Conservation (phyloP, 2,888 invertebrate genomes). For the Dryococelus australis region DNA sequence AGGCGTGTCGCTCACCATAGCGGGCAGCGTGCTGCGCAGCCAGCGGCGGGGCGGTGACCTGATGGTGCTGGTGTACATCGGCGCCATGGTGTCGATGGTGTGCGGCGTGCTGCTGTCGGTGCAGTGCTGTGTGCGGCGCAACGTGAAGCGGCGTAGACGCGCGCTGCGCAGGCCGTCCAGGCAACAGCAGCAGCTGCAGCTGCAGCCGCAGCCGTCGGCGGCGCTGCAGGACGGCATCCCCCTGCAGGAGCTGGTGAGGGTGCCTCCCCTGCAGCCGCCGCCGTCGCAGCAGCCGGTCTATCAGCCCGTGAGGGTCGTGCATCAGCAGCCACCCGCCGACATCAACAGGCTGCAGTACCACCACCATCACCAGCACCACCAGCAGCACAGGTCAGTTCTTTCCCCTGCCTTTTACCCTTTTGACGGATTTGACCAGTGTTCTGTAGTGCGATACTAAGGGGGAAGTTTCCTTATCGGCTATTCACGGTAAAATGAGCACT, state of each 20-base stretch:
- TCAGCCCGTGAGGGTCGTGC: background rate
- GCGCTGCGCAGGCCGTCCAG: slow-evolving; percentile 49
- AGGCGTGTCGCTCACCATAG: slow-evolving; percentile 71
- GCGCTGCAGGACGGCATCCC: slow-evolving; percentile 31
- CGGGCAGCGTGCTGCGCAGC: slow-evolving; percentile 68
- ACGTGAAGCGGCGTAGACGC: slow-evolving; percentile 56
- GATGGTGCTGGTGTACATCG: slow-evolving; percentile 72
- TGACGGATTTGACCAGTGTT: too few species aligned
- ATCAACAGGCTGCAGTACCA: slow-evolving; percentile 37
- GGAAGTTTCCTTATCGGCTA: too few species aligned
- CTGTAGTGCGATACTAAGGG: too few species aligned
- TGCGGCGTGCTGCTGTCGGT: slow-evolving; percentile 69
- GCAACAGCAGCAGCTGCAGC: background rate
- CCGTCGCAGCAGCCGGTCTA: slow-evolving; percentile 28
- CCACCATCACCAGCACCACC: slow-evolving; percentile 37
- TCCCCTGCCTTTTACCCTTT: background rate
- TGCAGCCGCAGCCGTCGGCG: slow-evolving; percentile 2
- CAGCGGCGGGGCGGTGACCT: slow-evolving; percentile 70
- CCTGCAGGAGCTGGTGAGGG: slow-evolving; percentile 33
- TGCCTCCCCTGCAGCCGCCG: slow-evolving; percentile 31
- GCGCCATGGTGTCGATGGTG: slow-evolving; percentile 68
- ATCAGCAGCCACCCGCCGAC: slow-evolving; percentile 26
- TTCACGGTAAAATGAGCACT: too few species aligned
- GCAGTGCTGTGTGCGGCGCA: slow-evolving; percentile 68
- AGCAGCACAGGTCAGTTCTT: slow-evolving; percentile 11